Conservation (phyloP, 2,113 vertebrate species). For the Theropithecus gelada region DNA sequence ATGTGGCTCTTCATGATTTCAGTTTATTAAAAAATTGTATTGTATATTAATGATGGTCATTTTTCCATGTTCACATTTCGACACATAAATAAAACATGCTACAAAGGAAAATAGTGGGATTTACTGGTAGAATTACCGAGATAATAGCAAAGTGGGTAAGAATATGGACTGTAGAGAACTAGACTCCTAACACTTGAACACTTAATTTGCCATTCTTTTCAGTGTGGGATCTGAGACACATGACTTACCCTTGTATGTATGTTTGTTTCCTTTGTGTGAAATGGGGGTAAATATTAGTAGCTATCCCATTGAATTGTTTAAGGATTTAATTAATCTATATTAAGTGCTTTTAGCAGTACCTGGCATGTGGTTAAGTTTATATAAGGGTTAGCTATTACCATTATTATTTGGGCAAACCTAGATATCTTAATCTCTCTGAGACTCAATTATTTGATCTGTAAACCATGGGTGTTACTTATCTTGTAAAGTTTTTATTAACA, state of each 20-base stretch:
- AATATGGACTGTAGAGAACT: neutral
- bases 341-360: neutral
- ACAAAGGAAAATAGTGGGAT: neutral
- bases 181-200: neutral
- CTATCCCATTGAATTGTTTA: neutral
- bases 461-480: neutral
- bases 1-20: neutral
- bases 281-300: neutral
- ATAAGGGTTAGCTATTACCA: neutral
- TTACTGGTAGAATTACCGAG: neutral
- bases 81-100: neutral
- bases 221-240: neutral
- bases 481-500: neutral
- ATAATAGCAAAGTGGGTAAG: neutral
- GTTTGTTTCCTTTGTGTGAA: neutral
- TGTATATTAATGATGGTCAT: neutral
- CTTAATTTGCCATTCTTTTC: neutral
- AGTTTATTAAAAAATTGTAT: neutral
- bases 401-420: neutral
- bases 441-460: neutral
- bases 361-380: neutral
- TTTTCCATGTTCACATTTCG: neutral
- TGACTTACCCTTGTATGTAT: neutral
- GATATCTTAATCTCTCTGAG: neutral
- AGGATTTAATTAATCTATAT: neutral